Base-by-base conservation (phyloP, 1,140 invertebrate genomes). In the Penaeus vannamei region DNA sequence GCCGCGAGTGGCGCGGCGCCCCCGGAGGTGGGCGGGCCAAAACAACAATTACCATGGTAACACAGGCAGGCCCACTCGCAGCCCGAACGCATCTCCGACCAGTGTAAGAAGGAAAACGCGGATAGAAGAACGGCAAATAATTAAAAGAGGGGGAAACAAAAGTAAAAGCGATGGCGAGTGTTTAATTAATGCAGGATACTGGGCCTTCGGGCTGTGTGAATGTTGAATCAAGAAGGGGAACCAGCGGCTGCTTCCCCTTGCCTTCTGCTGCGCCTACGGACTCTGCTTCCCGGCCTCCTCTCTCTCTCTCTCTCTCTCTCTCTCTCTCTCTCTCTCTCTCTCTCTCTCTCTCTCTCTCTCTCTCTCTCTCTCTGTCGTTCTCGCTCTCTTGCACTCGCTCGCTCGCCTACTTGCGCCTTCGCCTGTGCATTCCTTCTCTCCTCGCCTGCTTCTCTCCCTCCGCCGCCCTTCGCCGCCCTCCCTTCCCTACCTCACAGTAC, bases 151-250 rank as follows among this genome's bases (percentile, higher is more conserved):
- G 29, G 29, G 29, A n/a, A 36, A 76, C 29, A 76, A 29, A 76
- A 76, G 72, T 29, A 32, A 76, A 76, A 76, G 72, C 72, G 42
- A 76, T 76, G 72, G 72, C 29, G 72, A 76, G 72, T 76, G 72
- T 32, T 76, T 76, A 76, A 76, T 76, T 76, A 76, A 76, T 76
- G 72, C 72, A 76, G 72, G 72, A 36, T 32, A 76, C 29, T 36
- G 72, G 72, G 72, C 72, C 72, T 29, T 36, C 72, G 53, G 86
- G 61, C 62, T 32, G 42, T 64, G 84, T 83, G 80, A 84, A 88
- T 88, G 66, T 84, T 88, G 64, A 77, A 88, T 88, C 84, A 88
- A 88, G 86, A 87, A 87, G 62, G 42, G 77, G 77, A 3, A 46
- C 23, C 26, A 23, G 42, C 26, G 42, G 23, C 26, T 23, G 42